Conservation (phyloP, 2,888 invertebrate species). For the Spisula solida region DNA sequence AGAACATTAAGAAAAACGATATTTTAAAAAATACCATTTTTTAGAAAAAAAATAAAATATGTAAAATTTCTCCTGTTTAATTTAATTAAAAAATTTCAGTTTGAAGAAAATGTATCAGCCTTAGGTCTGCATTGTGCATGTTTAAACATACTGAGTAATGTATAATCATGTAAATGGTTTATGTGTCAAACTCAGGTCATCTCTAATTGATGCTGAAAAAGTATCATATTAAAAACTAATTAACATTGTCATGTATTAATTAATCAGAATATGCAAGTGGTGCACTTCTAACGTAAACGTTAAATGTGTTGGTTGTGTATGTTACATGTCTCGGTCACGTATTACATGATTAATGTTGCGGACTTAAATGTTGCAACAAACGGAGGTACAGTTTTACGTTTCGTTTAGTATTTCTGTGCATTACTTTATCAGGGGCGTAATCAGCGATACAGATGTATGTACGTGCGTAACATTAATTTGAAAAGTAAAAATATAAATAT, state of each 20-base stretch:
- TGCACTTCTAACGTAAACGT: not conserved
- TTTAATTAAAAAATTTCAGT: too few species aligned
- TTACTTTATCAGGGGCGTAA: too few species aligned
- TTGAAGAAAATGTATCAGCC: too few species aligned
- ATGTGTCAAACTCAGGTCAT: not conserved
- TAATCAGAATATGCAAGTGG: not conserved
- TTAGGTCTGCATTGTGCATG: too few species aligned
- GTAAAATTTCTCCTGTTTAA: too few species aligned
- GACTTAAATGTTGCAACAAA: not conserved
- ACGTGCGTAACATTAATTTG: too few species aligned
- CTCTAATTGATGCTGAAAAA: not conserved
- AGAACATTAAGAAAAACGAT: too few species aligned
- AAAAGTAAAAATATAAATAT: too few species aligned
- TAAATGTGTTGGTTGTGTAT: not conserved
- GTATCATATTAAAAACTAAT: not conserved
- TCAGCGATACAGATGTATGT: too few species aligned
- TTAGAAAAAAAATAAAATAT: too few species aligned
- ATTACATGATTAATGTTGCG: not conserved
- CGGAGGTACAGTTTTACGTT: not conserved
- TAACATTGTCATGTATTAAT: not conserved
- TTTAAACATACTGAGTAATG: too few species aligned
- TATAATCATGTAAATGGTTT: not conserved
- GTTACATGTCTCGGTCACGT: not conserved
- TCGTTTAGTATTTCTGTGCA: not conserved
- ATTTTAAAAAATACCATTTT: too few species aligned